Evolutionary conservation across 64 coral and sea anemone genomes (phyloP), one percentile per base, ranked within the genome.

Genomic region (Montipora foliosa): DNA sequence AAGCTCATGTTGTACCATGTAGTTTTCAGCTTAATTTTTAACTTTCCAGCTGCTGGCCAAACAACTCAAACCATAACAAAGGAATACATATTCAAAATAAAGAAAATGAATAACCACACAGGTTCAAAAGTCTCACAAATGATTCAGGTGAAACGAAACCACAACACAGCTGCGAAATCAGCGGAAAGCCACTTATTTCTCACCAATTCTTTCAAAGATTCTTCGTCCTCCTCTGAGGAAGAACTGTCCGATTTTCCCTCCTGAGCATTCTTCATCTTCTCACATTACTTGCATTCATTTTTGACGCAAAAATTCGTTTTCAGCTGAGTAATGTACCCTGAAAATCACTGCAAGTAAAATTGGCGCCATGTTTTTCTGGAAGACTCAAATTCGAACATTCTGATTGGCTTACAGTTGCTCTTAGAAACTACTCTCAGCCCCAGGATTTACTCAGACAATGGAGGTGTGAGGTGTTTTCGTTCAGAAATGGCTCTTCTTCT

Each of bases 171-270:
- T 16, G 14, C 4, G 52, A 57, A 57, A 11, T 11, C 61, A 64
- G 11, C 61, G 8, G 61, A 64, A 64, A 76, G 60, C 48, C 8
- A 70, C 15, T 67, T 21, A 64, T n/a, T 84, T 55, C 77, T 96
- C 57, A 97, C 95, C 92, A 97, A 51, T 58, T 97, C 95, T 78
- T 87, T 89, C 24, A 97, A 79, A 51, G 89, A 78, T 91, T 88
- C 89, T 73, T 97, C 93, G 12, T 94, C 83, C 74, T 94, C 95
- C 61, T 94, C 89, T 51, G 79, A 82, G 72, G 67, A 48, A 16
- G 76, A 88, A 8, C 48, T 46, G 12, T 76, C 82, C 52, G 90
- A 77, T 74, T 74, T 89, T 77, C 45, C 91, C 17, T 79, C 66
- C 53, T 77, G 52, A 37, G 87, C 53, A 20, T 74, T 62, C 55